Conservation (phyloP, 2,797 vertebrate genomes). For the Mormyrops boulengeri region DNA sequence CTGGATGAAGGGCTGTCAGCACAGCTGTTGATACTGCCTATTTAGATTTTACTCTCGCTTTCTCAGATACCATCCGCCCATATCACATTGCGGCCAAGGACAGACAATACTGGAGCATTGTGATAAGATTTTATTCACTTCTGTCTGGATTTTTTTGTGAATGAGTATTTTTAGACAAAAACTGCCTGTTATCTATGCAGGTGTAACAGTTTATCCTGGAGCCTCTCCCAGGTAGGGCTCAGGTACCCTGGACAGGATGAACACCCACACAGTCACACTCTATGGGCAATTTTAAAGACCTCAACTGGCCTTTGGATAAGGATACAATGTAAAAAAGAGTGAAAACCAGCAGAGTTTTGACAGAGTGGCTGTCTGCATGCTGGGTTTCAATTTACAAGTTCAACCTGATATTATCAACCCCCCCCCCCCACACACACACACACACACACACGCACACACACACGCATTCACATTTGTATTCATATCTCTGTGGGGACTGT, state of each 20-base stretch:
- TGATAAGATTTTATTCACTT: neutral
- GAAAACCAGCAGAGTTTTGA: neutral
- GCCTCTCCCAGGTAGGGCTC: neutral
- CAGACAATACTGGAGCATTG: neutral
- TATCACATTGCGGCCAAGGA: neutral
- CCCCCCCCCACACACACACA: neutral
- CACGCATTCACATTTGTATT: neutral
- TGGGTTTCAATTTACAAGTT: neutral
- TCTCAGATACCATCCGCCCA: neutral
- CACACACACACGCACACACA: neutral
- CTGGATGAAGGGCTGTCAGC: neutral
- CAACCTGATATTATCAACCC: neutral
- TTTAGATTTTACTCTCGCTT: neutral
- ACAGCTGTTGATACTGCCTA: neutral
- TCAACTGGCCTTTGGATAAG: neutral
- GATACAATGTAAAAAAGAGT: neutral
- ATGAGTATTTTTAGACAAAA: neutral
- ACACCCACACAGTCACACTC: neutral
- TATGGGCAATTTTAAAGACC: neutral
- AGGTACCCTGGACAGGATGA: neutral
- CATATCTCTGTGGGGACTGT: neutral
- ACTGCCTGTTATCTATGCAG: neutral
- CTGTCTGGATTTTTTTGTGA: neutral
- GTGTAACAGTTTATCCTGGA: neutral
- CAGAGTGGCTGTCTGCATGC: neutral